phyloP scores from a whole-genome alignment of 2,888 invertebrate species.

The Eupithecia insigniata region DNA sequence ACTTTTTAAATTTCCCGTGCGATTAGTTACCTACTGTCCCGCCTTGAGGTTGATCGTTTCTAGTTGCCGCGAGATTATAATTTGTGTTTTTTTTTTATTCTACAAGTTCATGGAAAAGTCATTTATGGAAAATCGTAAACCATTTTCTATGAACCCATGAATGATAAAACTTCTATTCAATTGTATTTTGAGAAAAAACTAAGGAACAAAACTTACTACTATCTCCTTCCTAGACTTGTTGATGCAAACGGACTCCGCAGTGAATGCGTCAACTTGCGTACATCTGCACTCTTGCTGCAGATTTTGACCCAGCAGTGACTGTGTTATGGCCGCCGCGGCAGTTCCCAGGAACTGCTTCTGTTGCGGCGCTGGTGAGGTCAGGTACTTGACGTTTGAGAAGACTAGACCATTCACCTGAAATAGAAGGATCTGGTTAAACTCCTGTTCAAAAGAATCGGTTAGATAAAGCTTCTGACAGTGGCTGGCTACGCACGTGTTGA shows the following conservation, averaged over 20 bases:
- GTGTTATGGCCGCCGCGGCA: conserved; percentile 74
- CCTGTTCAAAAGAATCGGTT: neutral
- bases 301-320: conserved; percentile 64
- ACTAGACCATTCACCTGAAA: conserved; percentile 86
- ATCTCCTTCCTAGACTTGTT: conserved; percentile 69
- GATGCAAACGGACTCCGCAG: conserved; percentile 65
- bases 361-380: conserved; percentile 79
- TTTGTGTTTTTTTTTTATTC: too few relatives aligned
- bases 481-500: too few relatives aligned
- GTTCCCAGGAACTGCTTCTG: conserved; percentile 86
- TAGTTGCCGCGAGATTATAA: too few relatives aligned
- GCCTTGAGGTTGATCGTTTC: too few relatives aligned
- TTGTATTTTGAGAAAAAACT: too few relatives aligned
- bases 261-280: conserved; percentile 62
- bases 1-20: too few relatives aligned
- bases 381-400: conserved; percentile 86
- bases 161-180: too few relatives aligned
- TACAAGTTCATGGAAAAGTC: too few relatives aligned
- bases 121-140: too few relatives aligned
- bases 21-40: too few relatives aligned
- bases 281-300: conserved; percentile 78
- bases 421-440: neutral
- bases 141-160: too few relatives aligned
- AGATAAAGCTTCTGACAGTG: too few relatives aligned
- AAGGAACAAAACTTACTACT: conserved; percentile 61